phyloP scores from a whole-genome alignment of 2,113 vertebrate genomes.

The Oryctolagus cuniculus region DNA sequence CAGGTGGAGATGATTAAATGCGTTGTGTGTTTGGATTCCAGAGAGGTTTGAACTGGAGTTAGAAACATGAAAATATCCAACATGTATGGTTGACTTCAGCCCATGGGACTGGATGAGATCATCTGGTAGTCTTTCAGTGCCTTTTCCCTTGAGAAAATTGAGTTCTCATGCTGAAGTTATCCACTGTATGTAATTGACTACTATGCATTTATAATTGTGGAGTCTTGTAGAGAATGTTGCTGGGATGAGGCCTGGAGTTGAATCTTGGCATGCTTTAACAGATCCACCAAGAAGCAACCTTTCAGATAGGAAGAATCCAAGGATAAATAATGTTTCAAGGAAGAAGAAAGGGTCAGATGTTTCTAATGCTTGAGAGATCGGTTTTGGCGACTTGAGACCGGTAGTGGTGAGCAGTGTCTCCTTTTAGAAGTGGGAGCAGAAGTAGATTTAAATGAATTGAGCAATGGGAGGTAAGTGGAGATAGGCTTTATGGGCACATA shows the following conservation, averaged over 20 bases:
- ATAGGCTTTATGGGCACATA: not conserved
- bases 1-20: not conserved
- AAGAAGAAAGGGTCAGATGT: not conserved
- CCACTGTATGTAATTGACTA: not conserved
- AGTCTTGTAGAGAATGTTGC: not conserved
- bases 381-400: not conserved
- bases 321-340: not conserved
- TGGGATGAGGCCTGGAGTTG: not conserved
- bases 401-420: not conserved
- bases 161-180: not conserved
- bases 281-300: not conserved
- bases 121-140: not conserved
- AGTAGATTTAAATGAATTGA: not conserved
- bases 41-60: not conserved
- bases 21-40: not conserved
- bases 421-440: not conserved
- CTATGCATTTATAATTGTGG: not conserved
- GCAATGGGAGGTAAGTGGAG: not conserved
- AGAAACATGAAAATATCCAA: not conserved
- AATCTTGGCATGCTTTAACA: not conserved
- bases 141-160: not conserved
- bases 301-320: constrained; percentile 28
- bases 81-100: not conserved
- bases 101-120: not conserved
- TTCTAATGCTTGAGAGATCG: constrained; percentile 33